phyloP scores from a whole-genome alignment of 2,113 vertebrate genomes.

The Ailurus styani region DNA sequence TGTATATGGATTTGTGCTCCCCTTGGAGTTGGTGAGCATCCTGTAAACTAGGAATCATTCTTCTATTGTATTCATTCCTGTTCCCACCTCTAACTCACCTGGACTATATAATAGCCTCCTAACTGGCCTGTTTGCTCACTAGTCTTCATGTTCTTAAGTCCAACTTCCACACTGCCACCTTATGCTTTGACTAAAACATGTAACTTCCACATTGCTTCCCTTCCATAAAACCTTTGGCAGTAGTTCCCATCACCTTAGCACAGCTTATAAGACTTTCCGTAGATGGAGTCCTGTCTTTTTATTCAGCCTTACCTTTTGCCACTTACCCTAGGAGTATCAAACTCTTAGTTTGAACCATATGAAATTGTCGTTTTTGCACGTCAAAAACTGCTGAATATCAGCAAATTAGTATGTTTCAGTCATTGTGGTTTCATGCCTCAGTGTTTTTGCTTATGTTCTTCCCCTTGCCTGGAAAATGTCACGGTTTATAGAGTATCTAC shows the following conservation, averaged over 20 bases:
- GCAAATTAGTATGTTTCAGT: neutral
- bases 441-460: neutral
- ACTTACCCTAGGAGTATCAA: neutral
- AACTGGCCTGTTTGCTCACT: neutral
- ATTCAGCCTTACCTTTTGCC: constrained; percentile 1
- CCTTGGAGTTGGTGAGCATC: neutral
- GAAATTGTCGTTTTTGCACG: neutral
- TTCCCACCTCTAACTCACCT: neutral
- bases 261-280: neutral
- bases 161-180: neutral
- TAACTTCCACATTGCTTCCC: neutral
- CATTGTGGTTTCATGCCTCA: neutral
- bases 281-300: neutral
- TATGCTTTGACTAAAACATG: neutral
- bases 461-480: neutral
- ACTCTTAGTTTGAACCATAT: neutral
- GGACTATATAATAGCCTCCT: neutral
- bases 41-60: neutral
- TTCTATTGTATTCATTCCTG: neutral
- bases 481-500: neutral
- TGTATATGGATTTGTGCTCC: neutral
- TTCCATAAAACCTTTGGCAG: neutral
- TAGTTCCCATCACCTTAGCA: neutral
- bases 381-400: neutral
- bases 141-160: constrained; percentile 10